Percentiles rank a stretch among this genome's conserved stretches.
These are phyloP conservation scores for Psettodes erumei DNA, from an alignment of 2,113 vertebrate species.

Conservation along the genomic window DNA sequence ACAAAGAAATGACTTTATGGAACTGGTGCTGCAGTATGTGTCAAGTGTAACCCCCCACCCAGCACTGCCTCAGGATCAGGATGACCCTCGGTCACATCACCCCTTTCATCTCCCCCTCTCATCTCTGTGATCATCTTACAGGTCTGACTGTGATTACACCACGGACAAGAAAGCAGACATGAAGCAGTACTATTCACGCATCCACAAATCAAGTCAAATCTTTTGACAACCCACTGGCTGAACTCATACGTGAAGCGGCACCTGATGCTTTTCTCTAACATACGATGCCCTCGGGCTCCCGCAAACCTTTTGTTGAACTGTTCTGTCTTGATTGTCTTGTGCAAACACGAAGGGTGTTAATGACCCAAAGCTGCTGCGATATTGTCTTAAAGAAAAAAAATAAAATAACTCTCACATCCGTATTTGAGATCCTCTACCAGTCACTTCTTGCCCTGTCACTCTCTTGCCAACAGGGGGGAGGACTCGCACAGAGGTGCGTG, in stretches of 20 bases:
- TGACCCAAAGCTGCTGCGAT: conserved; percentile 23
- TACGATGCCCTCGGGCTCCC: not conserved
- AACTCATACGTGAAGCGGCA: conserved; percentile 11
- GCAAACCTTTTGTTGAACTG: conserved; percentile 3
- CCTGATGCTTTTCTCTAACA: not conserved
- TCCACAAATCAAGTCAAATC: conserved; percentile 7
- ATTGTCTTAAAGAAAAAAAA: conserved; percentile 7
- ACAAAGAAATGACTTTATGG: conserved; percentile 52
- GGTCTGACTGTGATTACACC: conserved; percentile 23
- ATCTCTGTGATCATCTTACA: conserved; percentile 27
- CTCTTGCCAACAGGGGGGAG: conserved; percentile 1
- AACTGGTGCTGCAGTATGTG: conserved; percentile 37
- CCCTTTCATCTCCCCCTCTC: conserved; percentile 32
- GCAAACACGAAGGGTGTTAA: conserved; percentile 5
- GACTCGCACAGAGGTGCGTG: conserved; percentile 8
- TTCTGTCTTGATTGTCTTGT: conserved; percentile 14
- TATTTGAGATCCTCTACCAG: conserved; percentile 2
- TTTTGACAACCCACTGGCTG: not conserved
- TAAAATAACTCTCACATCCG: conserved; percentile 7
- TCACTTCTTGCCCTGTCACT: conserved; percentile 31
- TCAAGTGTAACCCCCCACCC: not conserved
- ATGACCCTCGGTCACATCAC: conserved; percentile 36
- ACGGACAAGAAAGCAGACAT: not conserved
- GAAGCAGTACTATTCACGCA: not conserved
- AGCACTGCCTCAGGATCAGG: conserved; percentile 4